Base-by-base conservation (phyloP, 53 echinoderm and acorn worm species). In the Luidia sarsii region DNA sequence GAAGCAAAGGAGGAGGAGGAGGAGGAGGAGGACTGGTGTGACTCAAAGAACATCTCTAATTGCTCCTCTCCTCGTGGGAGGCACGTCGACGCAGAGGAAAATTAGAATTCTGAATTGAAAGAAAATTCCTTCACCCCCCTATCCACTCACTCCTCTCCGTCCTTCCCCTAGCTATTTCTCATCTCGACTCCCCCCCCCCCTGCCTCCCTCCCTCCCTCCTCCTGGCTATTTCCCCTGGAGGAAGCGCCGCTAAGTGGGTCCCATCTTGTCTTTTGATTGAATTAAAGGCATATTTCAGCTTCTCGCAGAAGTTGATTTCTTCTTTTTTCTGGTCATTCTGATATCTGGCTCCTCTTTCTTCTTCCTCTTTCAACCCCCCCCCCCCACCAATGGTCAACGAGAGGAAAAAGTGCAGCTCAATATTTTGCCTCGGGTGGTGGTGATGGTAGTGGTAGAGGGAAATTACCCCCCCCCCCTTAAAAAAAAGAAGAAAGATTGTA, bases 191-290 rank as follows among this genome's bases (percentile, higher is more conserved):
- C 9, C 33, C 70, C 70, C 31, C 5, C 49, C 38, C 22, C 54
- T 35, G n/a, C n/a, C 30, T 21, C 33, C 65, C 33, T 46, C 60
- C n/a, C 32, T 46, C 21, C 6, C 6, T n/a, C 77, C 61, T 24
- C 61, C 55, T 30, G 18, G 61, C 33, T 21, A 60, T 60, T 77
- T 77, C 46, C 60, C 77, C 60, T 59, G 21, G 23, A 77, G 77
- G 60, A 39, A 45, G 18, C 41, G 3, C 23, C 18, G 45, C 77
- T 61, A 61, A 77, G 77, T 77, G 77, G 54, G 77, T 41, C 45
- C 60, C 18, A 4, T 52, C 3, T 52, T 52, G 4, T n/a, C 21
- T 52, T 52, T 19, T 52, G 8, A 18, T 20, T 52, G 16, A 18
- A 15, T 52, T 15, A 15, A 16, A 16, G 11, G 2, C 61, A 0